Conservation (phyloP, 2,113 vertebrate genomes). For the Daphoenositta chrysoptera region DNA sequence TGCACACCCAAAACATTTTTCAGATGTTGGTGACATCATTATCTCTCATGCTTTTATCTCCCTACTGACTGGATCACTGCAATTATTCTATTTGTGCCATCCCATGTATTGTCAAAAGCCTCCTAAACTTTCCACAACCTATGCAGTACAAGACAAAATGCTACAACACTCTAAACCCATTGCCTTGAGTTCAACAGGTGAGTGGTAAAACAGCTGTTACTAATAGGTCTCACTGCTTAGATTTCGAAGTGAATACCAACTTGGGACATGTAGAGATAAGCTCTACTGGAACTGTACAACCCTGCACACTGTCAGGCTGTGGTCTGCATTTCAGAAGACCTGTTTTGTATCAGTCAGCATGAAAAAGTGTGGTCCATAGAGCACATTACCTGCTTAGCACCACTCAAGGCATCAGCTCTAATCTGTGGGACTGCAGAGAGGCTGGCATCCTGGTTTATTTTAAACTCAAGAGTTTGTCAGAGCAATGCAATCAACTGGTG, state of each 20-base stretch:
- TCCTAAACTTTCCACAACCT: not conserved
- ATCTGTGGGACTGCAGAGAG: not conserved
- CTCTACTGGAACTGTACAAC: not conserved
- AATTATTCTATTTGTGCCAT: not conserved
- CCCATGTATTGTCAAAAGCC: not conserved
- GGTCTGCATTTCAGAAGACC: not conserved
- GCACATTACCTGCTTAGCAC: not conserved
- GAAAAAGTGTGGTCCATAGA: not conserved
- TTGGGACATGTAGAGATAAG: not conserved
- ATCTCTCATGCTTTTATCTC: not conserved
- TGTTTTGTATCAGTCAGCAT: not conserved
- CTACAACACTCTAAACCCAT: not conserved
- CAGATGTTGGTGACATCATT: not conserved
- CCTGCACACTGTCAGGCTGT: accelerated
- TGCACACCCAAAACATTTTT: not conserved
- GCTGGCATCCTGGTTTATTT: not conserved
- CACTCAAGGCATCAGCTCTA: not conserved
- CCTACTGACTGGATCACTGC: not conserved
- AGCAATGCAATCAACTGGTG: not conserved
- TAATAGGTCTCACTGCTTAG: not conserved
- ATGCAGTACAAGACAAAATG: not conserved
- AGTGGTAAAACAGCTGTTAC: not conserved
- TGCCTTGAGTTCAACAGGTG: not conserved
- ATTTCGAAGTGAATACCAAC: not conserved
- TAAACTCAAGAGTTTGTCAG: slow-evolving; percentile 1